phyloP scores from a whole-genome alignment of 2,888 invertebrate genomes.

The Yponomeuta evonymella region DNA sequence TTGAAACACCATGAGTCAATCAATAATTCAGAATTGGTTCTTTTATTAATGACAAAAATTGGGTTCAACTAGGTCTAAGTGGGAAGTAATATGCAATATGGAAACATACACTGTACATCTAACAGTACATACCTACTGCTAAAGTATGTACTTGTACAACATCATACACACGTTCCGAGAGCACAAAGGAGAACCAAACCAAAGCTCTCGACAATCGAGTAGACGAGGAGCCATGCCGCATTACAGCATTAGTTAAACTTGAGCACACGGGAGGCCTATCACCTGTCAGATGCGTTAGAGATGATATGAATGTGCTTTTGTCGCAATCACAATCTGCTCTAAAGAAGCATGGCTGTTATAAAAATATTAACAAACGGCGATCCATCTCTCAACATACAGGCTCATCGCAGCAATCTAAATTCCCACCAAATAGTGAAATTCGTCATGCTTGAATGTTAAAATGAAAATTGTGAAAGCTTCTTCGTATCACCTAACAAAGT shows the following conservation, averaged over 20 bases:
- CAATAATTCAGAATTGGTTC: background rate
- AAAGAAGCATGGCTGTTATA: conserved; percentile 54
- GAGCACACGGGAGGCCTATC: background rate
- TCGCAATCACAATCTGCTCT: conserved; percentile 37
- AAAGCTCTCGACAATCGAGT: conserved; percentile 26
- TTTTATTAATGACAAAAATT: background rate
- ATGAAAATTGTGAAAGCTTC: conserved; percentile 26
- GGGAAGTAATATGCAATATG: background rate
- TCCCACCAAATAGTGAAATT: conserved; percentile 67
- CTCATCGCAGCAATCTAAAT: conserved; percentile 57
- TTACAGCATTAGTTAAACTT: conserved; percentile 33
- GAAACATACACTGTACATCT: conserved; percentile 14
- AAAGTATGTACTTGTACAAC: conserved; percentile 3
- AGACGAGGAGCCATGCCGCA: conserved; percentile 49
- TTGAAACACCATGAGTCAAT: background rate
- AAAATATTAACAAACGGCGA: conserved; percentile 48
- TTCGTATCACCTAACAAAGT: background rate
- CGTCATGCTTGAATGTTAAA: conserved; percentile 60
- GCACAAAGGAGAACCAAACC: conserved; percentile 9
- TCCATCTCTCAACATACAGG: conserved; percentile 49
- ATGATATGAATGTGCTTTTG: background rate
- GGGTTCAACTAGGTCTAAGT: background rate
- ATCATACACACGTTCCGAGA: conserved; percentile 2
- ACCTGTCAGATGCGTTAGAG: background rate
- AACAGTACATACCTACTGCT: background rate